phyloP scores from a whole-genome alignment of 2,113 vertebrate species.

The Oryzias melastigma region DNA sequence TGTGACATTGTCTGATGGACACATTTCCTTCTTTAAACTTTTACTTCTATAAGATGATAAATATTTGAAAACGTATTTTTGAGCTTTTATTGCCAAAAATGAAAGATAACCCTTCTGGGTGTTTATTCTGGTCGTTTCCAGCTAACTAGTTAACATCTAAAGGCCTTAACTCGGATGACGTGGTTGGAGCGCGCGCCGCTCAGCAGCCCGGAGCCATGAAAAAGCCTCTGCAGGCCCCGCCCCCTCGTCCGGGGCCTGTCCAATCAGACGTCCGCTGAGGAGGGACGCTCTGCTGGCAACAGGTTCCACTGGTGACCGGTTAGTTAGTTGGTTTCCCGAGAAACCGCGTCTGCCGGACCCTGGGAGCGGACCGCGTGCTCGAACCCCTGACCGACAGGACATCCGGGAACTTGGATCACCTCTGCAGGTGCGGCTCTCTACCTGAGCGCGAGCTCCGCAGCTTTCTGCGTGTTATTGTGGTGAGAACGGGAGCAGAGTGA shows the following conservation, averaged over 20 bases:
- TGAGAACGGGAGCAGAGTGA: neutral
- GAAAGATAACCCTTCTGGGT: no score
- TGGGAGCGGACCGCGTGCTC: neutral
- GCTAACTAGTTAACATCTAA: no score
- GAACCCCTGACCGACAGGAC: neutral
- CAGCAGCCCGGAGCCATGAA: constrained; percentile 4
- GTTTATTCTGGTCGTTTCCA: no score
- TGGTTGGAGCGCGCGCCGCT: no score
- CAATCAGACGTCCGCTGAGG: constrained; percentile 57
- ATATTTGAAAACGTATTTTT: no score
- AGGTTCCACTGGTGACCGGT: constrained; percentile 65
- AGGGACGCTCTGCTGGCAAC: constrained; percentile 70
- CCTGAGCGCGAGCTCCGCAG: neutral
- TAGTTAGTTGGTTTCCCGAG: constrained; percentile 22
- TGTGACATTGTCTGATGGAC: no score
- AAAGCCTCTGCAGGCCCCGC: constrained; percentile 27
- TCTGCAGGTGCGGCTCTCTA: constrained; percentile 37
- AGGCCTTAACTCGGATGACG: no score
- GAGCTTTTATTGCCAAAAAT: no score
- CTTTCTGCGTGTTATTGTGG: neutral
- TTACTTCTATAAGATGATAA: no score
- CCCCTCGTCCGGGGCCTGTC: constrained; percentile 32
- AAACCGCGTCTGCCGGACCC: constrained; percentile 38
- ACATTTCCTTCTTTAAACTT: no score
- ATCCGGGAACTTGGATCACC: neutral